These are phyloP conservation scores for Aurelia sp. DNA, from an alignment of 30 jellyfish, hydroid and myxozoan species.

Conservation along the genomic window DNA sequence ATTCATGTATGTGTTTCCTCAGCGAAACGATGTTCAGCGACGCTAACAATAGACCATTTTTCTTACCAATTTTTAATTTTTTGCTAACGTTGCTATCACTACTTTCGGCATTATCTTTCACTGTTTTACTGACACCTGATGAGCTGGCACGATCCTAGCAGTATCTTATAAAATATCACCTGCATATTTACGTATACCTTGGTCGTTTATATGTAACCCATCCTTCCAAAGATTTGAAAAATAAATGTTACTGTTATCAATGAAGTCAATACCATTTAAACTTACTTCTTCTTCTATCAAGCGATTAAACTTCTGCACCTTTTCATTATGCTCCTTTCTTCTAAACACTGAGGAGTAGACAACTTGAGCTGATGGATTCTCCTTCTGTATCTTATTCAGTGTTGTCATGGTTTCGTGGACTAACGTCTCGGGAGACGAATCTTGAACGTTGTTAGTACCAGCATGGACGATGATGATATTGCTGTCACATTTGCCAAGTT, in stretches of 20 bases:
- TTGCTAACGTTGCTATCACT: not conserved
- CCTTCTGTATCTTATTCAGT: not conserved
- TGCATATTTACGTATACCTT: too few relatives aligned
- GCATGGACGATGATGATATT: not conserved
- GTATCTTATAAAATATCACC: constrained; percentile 10
- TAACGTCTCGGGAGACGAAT: not conserved
- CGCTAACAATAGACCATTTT: constrained; percentile 11
- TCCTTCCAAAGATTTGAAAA: constrained; percentile 10
- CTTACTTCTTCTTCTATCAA: not conserved
- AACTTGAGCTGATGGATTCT: not conserved
- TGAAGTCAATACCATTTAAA: not conserved
- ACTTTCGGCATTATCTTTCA: not conserved
- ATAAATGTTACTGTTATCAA: not conserved
- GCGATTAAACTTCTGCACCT: constrained; percentile 8
- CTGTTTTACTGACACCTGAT: not conserved
- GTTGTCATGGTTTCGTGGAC: constrained; percentile 13
- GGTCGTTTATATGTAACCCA: constrained; percentile 2
- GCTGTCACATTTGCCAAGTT: not conserved
- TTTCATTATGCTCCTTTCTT: constrained; percentile 10
- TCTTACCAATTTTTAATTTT: not conserved
- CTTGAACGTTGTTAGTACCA: constrained; percentile 5
- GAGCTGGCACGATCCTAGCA: constrained; percentile 15
- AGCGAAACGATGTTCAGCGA: constrained; percentile 8
- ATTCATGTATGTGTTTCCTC: not conserved
- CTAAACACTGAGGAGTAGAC: not conserved